A percentile compares a stretch with the other conserved stretches of the same genome.
These are phyloP conservation scores for Silurus aristotelis DNA, from an alignment of 2,797 vertebrate species.

Conservation along the genomic window DNA sequence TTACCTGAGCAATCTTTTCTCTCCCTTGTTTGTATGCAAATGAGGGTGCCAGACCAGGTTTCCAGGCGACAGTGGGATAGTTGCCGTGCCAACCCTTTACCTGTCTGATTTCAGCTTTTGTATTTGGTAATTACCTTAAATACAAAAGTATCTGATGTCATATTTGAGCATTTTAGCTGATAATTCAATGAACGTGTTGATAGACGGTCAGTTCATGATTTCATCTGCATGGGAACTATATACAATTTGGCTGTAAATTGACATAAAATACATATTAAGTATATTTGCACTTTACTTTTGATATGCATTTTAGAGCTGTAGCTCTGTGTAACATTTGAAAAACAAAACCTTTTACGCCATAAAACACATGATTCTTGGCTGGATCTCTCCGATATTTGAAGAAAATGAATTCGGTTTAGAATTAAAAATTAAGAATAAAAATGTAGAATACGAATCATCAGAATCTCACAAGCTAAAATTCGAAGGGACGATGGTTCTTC, in stretches of 20 bases:
- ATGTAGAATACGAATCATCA: too few relatives aligned
- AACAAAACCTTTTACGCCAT: neutral
- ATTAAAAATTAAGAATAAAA: too few relatives aligned
- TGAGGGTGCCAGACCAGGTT: conserved; percentile 58
- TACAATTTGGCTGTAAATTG: neutral
- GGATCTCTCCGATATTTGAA: neutral
- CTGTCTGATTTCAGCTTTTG: conserved; percentile 43
- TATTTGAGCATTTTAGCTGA: neutral
- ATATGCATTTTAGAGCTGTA: neutral
- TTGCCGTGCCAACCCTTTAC: conserved; percentile 49
- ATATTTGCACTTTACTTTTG: neutral
- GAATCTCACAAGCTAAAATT: too few relatives aligned
- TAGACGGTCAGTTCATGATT: neutral
- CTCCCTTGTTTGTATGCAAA: conserved; percentile 60
- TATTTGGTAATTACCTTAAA: neutral
- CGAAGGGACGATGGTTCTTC: too few relatives aligned
- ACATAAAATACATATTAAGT: neutral
- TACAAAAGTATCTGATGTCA: conserved; percentile 6
- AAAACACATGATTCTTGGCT: neutral
- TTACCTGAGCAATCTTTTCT: conserved; percentile 70
- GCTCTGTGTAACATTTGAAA: neutral
- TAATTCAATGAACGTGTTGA: neutral
- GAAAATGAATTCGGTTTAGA: neutral
- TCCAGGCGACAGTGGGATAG: conserved; percentile 59
- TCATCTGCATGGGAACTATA: neutral